Percentiles rank a stretch among this genome's conserved stretches.
These are phyloP conservation scores for Sphaerophoria rueppellii DNA, from an alignment of 2,888 invertebrate species.

Conservation along the genomic window DNA sequence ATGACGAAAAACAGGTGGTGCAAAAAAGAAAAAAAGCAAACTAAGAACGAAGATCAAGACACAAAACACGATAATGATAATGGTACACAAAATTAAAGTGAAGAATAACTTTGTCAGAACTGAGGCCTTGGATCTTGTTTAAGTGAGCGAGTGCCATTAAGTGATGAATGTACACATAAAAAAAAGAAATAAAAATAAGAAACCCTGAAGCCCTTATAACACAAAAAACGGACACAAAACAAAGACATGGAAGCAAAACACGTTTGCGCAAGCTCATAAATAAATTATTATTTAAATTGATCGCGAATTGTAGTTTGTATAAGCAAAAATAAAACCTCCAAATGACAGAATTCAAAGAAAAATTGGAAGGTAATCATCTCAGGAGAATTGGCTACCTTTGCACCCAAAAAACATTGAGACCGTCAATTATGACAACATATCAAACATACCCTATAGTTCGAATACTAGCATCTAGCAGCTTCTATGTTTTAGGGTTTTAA, in stretches of 20 bases:
- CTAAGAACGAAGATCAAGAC: background rate
- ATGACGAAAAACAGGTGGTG: background rate
- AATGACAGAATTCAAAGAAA: too few species aligned
- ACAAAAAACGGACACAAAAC: background rate
- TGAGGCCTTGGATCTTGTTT: background rate
- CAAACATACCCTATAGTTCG: too few species aligned
- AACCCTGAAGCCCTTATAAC: slow-evolving; percentile 11
- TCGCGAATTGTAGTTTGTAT: background rate
- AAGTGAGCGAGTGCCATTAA: slow-evolving; percentile 2
- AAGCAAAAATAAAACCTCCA: background rate
- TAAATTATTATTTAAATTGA: slow-evolving; percentile 12
- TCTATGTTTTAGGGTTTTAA: too few species aligned
- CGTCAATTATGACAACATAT: too few species aligned
- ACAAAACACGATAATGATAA: slow-evolving; percentile 2
- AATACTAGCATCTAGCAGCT: too few species aligned
- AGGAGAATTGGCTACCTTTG: too few species aligned
- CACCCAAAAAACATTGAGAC: too few species aligned
- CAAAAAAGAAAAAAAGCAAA: background rate
- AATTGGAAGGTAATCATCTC: too few species aligned
- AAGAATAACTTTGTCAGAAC: background rate
- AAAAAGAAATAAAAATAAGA: background rate
- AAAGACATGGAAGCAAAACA: background rate
- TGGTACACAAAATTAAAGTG: background rate
- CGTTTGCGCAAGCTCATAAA: background rate
- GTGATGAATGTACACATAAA: slow-evolving; percentile 1